Conservation (phyloP, 2,888 invertebrate genomes). For the Panzeria rudis region DNA sequence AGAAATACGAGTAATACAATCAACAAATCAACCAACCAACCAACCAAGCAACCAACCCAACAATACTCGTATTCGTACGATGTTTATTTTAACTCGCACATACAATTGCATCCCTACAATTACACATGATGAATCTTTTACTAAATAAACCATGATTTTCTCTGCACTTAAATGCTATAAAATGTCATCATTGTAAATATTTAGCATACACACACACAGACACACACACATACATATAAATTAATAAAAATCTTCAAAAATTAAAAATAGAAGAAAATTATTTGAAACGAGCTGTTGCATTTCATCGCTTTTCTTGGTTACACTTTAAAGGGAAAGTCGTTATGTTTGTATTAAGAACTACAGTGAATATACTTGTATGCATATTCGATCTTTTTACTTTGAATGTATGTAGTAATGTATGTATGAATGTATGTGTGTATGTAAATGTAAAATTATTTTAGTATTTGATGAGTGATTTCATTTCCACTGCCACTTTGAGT, state of each 20-base stretch:
- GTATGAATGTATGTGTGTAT: background rate
- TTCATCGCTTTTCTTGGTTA: constrained; percentile 44
- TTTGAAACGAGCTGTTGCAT: constrained; percentile 56
- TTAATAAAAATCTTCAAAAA: constrained; percentile 39
- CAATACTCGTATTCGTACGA: constrained; percentile 8
- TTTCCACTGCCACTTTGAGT: constrained; percentile 39
- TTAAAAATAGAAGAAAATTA: constrained; percentile 19
- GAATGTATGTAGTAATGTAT: background rate
- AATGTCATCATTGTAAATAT: constrained; percentile 45
- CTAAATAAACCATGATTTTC: constrained; percentile 50
- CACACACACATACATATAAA: background rate
- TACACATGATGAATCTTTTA: constrained; percentile 38
- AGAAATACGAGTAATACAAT: constrained; percentile 48
- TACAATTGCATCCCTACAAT: constrained; percentile 6
- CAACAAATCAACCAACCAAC: constrained; percentile 13
- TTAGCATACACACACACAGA: background rate
- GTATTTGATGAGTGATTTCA: constrained; percentile 35
- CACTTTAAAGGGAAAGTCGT: constrained; percentile 43
- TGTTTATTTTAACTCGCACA: constrained; percentile 19
- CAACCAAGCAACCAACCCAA: background rate
- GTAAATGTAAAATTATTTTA: constrained; percentile 23
- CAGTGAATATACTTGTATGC: background rate
- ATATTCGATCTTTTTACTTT: constrained; percentile 14
- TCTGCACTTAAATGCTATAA: constrained; percentile 48
- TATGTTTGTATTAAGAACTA: background rate